phyloP scores from a whole-genome alignment of 2,888 invertebrate species.

The Callyntrura guangdongensis region DNA sequence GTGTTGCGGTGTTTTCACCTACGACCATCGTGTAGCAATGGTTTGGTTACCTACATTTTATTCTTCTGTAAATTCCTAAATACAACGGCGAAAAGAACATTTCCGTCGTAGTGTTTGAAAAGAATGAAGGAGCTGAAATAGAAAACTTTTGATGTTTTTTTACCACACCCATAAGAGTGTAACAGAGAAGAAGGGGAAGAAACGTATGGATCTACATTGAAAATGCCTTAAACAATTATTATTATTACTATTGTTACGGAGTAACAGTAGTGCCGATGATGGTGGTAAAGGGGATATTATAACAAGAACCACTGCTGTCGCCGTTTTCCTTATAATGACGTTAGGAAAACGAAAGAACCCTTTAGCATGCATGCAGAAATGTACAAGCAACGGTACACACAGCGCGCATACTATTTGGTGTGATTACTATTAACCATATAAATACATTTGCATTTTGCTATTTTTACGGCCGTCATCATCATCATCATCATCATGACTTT shows the following conservation, averaged over 20 bases:
- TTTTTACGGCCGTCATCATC: conserved; percentile 36
- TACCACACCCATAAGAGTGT: conserved; percentile 48
- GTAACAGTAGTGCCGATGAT: background rate
- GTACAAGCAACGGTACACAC: background rate
- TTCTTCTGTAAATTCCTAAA: conserved; percentile 27
- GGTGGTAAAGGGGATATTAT: background rate
- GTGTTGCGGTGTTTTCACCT: background rate
- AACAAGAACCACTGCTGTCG: background rate
- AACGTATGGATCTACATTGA: background rate
- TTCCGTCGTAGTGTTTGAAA: conserved; percentile 23
- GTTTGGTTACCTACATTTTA: conserved; percentile 29
- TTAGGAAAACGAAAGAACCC: conserved; percentile 37
- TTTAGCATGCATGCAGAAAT: background rate
- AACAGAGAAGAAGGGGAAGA: background rate
- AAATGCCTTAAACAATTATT: conserved; percentile 47
- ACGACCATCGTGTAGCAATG: background rate
- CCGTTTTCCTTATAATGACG: conserved; percentile 61
- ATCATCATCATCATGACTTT: conserved; percentile 25
- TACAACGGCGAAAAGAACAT: background rate
- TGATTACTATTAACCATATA: conserved; percentile 48
- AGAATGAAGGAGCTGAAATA: background rate
- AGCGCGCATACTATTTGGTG: conserved; percentile 36
- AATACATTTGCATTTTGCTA: conserved; percentile 48
- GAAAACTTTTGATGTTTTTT: conserved; percentile 50
- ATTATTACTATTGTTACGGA: conserved; percentile 14